Evolutionary conservation across 2,888 invertebrate species (phyloP).

Genomic region (Norana najaformis): DNA sequence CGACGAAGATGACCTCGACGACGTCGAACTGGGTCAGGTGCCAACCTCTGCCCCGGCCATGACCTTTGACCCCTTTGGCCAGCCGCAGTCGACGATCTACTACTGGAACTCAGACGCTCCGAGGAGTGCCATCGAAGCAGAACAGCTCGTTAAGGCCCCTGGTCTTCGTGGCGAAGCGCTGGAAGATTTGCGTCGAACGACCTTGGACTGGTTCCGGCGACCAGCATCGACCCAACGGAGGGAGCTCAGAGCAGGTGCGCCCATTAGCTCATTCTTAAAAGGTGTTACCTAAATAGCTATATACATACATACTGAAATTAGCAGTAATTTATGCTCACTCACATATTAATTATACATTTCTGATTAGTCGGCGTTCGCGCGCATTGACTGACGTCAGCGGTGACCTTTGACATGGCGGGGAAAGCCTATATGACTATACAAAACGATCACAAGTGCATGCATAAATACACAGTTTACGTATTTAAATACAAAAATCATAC

Average conservation of each 20-base stretch:
- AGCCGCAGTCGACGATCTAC: constrained; percentile 16
- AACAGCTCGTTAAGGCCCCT: background rate
- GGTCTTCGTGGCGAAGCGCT: background rate
- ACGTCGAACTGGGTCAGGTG: background rate
- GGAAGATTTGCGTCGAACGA: background rate
- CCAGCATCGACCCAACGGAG: background rate
- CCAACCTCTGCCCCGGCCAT: background rate
- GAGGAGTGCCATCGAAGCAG: background rate
- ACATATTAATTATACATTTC: no score
- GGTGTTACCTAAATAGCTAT: background rate
- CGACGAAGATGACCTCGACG: constrained; percentile 1
- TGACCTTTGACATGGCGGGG: no score
- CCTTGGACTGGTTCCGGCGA: background rate
- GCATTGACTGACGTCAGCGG: no score
- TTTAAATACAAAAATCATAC: no score
- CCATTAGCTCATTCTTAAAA: background rate
- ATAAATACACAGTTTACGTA: no score
- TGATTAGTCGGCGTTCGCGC: no score
- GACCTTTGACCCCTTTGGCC: background rate
- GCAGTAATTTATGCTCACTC: no score
- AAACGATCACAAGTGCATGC: no score
- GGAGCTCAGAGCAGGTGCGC: background rate
- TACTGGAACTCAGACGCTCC: background rate
- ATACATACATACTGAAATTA: no score
- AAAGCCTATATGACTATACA: no score